Base-by-base conservation (phyloP, 2,797 vertebrate genomes). In the Enteromius anoplus region DNA sequence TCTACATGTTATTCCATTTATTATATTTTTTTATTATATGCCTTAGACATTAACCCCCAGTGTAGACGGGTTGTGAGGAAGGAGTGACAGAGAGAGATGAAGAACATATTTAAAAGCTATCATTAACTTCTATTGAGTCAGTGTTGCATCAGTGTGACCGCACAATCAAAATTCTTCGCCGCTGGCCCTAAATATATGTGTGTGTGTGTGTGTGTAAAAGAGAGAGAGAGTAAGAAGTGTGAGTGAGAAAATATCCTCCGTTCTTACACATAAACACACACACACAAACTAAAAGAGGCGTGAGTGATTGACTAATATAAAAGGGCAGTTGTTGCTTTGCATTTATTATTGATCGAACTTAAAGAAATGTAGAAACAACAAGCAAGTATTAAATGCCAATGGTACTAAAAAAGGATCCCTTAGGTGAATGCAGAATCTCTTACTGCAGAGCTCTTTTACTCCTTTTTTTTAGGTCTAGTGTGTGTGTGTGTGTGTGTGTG, bases 81-180 rank as follows among this genome's bases (percentile, higher is more conserved):
- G 47, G 17, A 40, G 21, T 17, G 66, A 71, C 66, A 21, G 15
- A 55, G 7, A 10, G 66, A 26, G 49, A 60, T 58, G 19, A 45
- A 14, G 21, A 49, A 51, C 49, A 34, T 42, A 1, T 82, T 62
- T 42, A 29, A 76, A 76, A 68, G 64, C 64, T 26, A 66, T 77
- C 49, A 83, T 83, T 83, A 69, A 65, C 81, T 58, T 53, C 23
- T 19, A 69, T 69, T 69, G 81, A 83, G 49, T 83, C 64, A 77
- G 64, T 66, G 49, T 83, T 77, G 81, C 81, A 83, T 83, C 81
- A 81, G 17, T 71, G 45, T 42, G 78, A 53, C 55, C 40, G 29
- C 19, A 73, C 21, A 3, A 49, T 65, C 69, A 37, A 23, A 51
- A 37, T 17, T 40, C 58, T 12, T 45, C 1, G 15, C 21, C 1